Base-by-base conservation (phyloP, 2,797 vertebrate species). In the Halcyon smyrnensis region DNA sequence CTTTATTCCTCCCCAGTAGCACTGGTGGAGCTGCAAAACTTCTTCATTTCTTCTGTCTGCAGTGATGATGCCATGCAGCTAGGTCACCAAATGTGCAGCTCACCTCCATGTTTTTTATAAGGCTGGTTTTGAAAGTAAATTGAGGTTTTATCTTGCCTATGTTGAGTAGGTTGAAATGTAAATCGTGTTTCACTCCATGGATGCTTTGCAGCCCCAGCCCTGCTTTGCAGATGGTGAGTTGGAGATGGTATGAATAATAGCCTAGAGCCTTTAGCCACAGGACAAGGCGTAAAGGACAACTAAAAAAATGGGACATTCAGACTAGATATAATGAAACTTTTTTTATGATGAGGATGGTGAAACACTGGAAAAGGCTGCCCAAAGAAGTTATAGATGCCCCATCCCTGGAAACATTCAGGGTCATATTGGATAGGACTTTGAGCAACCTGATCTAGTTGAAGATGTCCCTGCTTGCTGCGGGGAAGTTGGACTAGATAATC, bases 401-500 rank as follows among this genome's bases (percentile, higher is more conserved):
- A 20, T 56, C 11, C 9, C 15, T 78, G 45, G 54, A 45, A 87
- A 20, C 7, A 7, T 11, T 71, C 14, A 8, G 24, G 12, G 18
- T 15, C 36, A 48, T 8, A 9, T 16, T 81, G 57, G 20, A 54
- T 0, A 2, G 34, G 46, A 3, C 28, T 75, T 63, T 78, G 63
- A 67, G 36, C 53, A 68, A n/a, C 23, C 8, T 78, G 34, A 36
- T 46, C 13, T 19, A 5, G 2, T 18, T 27, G 62, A 71, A 84
- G 39, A 18, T 64, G 6, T 51, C 36, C 30, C n/a, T 69, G 27
- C 8, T 50, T 0, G 8, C 6, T 21, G 56, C 60, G 70, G 19
- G 8, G 20, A 2, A 1, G 2, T 48, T 64, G 57, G 24, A 43
- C 13, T 63, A 17, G 30, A 15, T 54, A 18, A 5, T 2, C 11